A percentile compares a stretch with the other conserved stretches of the same genome.
Conservation (phyloP, 2,113 vertebrate species). For the Turdus rufiventris region DNA sequence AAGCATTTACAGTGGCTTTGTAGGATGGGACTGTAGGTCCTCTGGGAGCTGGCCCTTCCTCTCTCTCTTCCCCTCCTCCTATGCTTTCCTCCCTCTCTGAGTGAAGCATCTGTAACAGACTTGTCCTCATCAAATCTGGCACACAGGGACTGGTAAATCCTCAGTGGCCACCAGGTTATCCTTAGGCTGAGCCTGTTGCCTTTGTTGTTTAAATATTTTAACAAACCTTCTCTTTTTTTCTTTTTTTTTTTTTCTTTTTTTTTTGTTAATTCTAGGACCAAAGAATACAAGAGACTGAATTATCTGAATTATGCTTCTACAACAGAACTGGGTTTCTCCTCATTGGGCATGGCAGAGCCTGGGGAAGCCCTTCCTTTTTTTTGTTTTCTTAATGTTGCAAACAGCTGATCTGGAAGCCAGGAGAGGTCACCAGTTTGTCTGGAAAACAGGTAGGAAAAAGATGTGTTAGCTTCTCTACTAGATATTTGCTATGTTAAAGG, state of each 20-base stretch:
- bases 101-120: background rate
- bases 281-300: slow-evolving; percentile 72
- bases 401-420: slow-evolving; percentile 78
- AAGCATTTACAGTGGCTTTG: background rate
- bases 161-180: background rate
- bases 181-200: background rate
- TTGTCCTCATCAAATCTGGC: background rate
- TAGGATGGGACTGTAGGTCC: background rate
- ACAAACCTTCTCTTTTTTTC: background rate
- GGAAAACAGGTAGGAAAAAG: slow-evolving; percentile 89
- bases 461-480: background rate
- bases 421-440: slow-evolving; percentile 84
- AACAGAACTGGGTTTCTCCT: slow-evolving; percentile 77
- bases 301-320: slow-evolving; percentile 91
- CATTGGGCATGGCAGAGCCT: slow-evolving; percentile 75
- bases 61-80: background rate
- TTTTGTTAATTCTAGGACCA: slow-evolving; percentile 75
- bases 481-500: background rate
- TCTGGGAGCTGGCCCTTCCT: background rate
- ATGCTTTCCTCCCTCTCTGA: background rate
- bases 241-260: background rate
- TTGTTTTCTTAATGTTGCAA: slow-evolving; percentile 77
- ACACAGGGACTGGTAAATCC: background rate
- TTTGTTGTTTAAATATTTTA: background rate
- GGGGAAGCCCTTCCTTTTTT: slow-evolving; percentile 73